Evolutionary conservation across 2,113 vertebrate species (phyloP).

Genomic region (Pavo muticus): DNA sequence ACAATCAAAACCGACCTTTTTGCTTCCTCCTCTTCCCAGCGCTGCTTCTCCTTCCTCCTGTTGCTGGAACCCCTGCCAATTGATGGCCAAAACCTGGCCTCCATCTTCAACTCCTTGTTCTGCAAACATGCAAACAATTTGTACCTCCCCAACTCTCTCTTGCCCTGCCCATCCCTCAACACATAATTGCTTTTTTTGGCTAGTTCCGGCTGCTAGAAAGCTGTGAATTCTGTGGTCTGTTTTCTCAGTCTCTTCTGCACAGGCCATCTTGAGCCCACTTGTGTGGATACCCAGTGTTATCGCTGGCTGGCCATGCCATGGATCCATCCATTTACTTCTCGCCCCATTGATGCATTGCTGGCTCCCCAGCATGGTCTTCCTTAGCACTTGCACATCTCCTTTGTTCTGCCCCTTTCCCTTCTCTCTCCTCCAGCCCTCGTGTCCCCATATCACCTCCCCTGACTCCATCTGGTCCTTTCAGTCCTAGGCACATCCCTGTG

Average conservation of each 20-base stretch:
- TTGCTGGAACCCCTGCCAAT: not conserved
- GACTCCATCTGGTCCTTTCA: not conserved
- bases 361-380: not conserved
- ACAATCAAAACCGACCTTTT: not conserved
- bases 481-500: not conserved
- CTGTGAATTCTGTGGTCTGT: constrained; percentile 5
- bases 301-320: not conserved
- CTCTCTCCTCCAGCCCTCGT: not conserved
- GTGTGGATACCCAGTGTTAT: not conserved
- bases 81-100: constrained; percentile 29
- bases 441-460: not conserved
- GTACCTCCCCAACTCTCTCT: not conserved
- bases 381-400: not conserved
- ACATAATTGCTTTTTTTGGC: not conserved
- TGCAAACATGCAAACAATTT: not conserved
- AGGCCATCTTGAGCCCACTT: fast-evolving
- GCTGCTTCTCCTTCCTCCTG: fast-evolving
- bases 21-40: not conserved
- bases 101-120: constrained; percentile 1
- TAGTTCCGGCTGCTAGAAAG: constrained; percentile 8
- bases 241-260: not conserved
- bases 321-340: not conserved
- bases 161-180: constrained; percentile 15
- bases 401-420: not conserved
- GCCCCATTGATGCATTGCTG: not conserved